Evolutionary conservation across 2,797 vertebrate species (phyloP), one percentile per base, ranked within the genome.

Genomic region (Scarus forsteni): DNA sequence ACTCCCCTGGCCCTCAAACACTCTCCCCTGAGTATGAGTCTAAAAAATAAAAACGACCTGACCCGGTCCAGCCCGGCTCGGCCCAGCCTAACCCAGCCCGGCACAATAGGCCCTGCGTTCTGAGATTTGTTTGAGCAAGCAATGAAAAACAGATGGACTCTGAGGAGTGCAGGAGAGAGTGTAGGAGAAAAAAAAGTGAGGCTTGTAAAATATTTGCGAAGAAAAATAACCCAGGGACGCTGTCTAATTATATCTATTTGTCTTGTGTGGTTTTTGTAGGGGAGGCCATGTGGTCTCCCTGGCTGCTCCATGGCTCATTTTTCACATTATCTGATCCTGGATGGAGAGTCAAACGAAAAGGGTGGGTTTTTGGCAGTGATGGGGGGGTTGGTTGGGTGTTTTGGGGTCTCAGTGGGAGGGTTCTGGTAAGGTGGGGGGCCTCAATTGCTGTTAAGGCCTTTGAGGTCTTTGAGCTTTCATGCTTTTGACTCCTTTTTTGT

Each of bases 201-300:
- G 93, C 80, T 89, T 95, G 91, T 94, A 92, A 95, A 95, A 93
- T 95, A 95, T 95, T 96, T 96, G 92, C 85, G 87, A 96, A 94
- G 93, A 96, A 94, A 96, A 96, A 95, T 92, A 96, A 93, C 93
- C 93, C 92, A 85, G 63, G 86, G 91, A 94, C 90, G 86, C 90
- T 82, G 94, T 91, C 92, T 91, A 89, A 86, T 92, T 93, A 93
- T 93, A 88, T 90, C 88, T 87, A 70, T 91, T 95, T 92, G 88
- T 89, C 95, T 95, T 94, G 91, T 87, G 93, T 92, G 90, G 86
- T 92, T 89, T 39, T 89, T 91, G 74, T 88, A 77, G 85, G 73
- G 85, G 88, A 94, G 86, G 80, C 75, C 78, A 80, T 90, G 93
- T 89, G 89, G 86, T 89, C 94, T 94, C 90, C 73, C 70, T 71